These are phyloP conservation scores for Sphenodon punctatus DNA, from an alignment of 2,797 vertebrate genomes.

Conservation along the genomic window DNA sequence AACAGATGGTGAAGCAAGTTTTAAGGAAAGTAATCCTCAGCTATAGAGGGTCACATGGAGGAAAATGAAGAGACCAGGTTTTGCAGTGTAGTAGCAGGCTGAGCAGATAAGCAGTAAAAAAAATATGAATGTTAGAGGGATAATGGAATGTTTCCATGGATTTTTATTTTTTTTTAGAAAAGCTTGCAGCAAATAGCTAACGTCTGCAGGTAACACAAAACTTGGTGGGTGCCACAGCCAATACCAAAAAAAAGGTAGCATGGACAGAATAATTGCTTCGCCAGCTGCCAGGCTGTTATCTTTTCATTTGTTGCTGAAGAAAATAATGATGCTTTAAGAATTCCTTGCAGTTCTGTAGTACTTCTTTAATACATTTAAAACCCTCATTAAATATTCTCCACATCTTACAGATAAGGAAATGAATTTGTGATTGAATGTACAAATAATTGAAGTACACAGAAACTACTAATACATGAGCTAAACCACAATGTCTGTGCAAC, in stretches of 20 bases:
- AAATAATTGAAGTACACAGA: background rate
- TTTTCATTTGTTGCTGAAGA: too few relatives aligned
- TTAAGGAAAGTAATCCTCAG: background rate
- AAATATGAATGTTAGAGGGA: background rate
- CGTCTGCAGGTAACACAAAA: background rate
- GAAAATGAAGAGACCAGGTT: background rate
- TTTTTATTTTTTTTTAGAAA: background rate
- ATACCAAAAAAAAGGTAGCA: background rate
- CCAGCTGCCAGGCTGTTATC: too few relatives aligned
- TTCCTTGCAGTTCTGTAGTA: too few relatives aligned
- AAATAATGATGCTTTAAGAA: too few relatives aligned
- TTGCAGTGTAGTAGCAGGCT: background rate
- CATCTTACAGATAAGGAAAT: too few relatives aligned
- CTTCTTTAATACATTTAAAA: too few relatives aligned
- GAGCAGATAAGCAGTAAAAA: background rate
- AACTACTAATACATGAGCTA: background rate
- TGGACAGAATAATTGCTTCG: too few relatives aligned
- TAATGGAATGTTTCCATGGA: background rate
- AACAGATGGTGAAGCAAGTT: background rate
- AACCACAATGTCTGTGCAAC: background rate
- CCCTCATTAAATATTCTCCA: too few relatives aligned
- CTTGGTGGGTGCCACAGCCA: background rate
- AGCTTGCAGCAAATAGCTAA: background rate
- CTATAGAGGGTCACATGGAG: too few relatives aligned
- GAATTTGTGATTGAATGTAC: too few relatives aligned